Percentiles rank a stretch among this genome's conserved stretches.
Conservation (phyloP, 2,888 invertebrate genomes). For the Cartodere bifasciata region DNA sequence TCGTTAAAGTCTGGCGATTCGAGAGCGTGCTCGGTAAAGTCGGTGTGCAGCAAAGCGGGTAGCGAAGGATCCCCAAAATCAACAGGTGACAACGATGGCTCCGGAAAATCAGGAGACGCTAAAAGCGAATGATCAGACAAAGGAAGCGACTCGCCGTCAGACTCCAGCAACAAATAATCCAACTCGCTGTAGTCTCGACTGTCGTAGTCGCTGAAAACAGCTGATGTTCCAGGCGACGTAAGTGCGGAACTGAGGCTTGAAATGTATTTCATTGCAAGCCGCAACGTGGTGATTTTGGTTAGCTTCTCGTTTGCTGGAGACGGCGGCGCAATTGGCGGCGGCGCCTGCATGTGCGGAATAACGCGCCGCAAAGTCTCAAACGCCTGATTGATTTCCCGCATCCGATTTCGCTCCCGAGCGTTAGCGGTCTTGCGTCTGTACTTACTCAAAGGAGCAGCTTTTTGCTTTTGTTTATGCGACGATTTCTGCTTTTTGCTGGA, state of each 20-base stretch:
- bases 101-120: slow-evolving; percentile 37
- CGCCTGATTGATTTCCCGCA: slow-evolving; percentile 83
- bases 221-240: slow-evolving; percentile 12
- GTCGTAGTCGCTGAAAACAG: slow-evolving; percentile 6
- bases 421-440: slow-evolving; percentile 84
- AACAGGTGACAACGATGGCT: slow-evolving; percentile 45
- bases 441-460: slow-evolving; percentile 69
- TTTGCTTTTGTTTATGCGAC: slow-evolving; percentile 41
- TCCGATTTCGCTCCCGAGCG: slow-evolving; percentile 72
- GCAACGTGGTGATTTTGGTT: slow-evolving; percentile 79
- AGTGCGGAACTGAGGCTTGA: slow-evolving; percentile 58
- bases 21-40: slow-evolving; percentile 29
- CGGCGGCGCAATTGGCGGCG: no score
- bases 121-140: slow-evolving; percentile 43
- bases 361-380: slow-evolving; percentile 70
- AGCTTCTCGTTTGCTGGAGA: slow-evolving; percentile 59
- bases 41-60: slow-evolving; percentile 29
- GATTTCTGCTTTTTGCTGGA: slow-evolving; percentile 16
- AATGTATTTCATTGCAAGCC: slow-evolving; percentile 82
- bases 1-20: slow-evolving; percentile 32
- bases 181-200: slow-evolving; percentile 30
- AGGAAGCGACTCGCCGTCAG: slow-evolving; percentile 45
- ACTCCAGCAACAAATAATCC: slow-evolving; percentile 40
- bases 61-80: slow-evolving; percentile 35
- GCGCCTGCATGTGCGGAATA: slow-evolving; percentile 50